These are phyloP conservation scores for Pelobates fuscus DNA, from an alignment of 2,113 vertebrate genomes.

Conservation along the genomic window DNA sequence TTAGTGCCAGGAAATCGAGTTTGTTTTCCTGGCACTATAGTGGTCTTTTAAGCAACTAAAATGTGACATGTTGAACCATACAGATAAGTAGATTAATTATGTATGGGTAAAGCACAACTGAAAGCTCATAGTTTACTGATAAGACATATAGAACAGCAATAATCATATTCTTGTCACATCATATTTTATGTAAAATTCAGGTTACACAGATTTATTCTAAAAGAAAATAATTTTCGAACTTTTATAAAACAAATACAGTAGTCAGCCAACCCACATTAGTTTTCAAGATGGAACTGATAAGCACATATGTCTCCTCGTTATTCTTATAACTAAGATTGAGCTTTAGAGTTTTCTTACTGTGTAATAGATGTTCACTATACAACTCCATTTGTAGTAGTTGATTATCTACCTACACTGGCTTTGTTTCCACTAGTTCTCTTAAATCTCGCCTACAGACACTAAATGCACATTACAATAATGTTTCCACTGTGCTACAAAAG, in stretches of 20 bases:
- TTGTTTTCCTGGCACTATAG: too few species aligned
- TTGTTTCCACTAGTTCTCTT: conserved; percentile 33
- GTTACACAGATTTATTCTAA: too few species aligned
- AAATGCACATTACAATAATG: conserved; percentile 5
- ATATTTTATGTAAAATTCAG: too few species aligned
- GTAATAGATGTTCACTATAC: conserved; percentile 36
- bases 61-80: too few species aligned
- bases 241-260: conserved; percentile 29
- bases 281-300: conserved; percentile 27
- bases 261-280: conserved; percentile 10
- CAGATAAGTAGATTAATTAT: too few species aligned
- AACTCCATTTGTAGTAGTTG: conserved; percentile 27
- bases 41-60: too few species aligned
- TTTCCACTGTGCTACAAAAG: not conserved
- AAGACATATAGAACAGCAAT: too few species aligned
- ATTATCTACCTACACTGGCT: conserved; percentile 35
- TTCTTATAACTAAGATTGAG: conserved; percentile 28
- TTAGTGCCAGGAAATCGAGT: too few species aligned
- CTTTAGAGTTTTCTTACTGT: conserved; percentile 6
- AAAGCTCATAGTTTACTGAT: too few species aligned
- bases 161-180: too few species aligned
- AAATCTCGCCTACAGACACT: conserved; percentile 18
- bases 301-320: conserved; percentile 16
- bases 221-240: too few species aligned
- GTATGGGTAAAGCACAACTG: too few species aligned